Evolutionary conservation across 2,113 vertebrate species (phyloP), one percentile per base, ranked within the genome.

Genomic region (Mus pahari): DNA sequence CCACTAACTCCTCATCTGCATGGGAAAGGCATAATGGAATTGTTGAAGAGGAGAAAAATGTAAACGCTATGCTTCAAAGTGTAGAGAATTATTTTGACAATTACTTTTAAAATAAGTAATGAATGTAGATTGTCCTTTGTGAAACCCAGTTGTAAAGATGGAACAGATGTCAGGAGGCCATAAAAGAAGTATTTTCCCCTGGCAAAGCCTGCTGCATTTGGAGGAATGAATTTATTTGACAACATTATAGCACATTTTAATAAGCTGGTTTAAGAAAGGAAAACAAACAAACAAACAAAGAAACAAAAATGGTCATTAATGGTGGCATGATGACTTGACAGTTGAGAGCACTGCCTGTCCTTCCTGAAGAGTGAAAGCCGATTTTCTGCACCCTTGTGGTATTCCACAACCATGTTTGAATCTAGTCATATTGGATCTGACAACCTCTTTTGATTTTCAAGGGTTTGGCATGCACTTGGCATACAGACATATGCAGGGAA

Each of bases 171-270:
- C 71, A 71, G 64, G 8, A 90, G 22, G 16, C 64, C 58, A 7
- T 89, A 92, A 73, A 92, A 78, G 26, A 92, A 91, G 13, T 60
- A 36, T 94, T 88, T 88, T 84, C 74, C 45, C 24, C 53, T 53
- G n/a, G 13, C 45, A 66, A 84, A 81, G 45, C 17, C 55, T 14
- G 8, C 58, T 66, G 7, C 53, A 2, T 64, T 74, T 33, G 10
- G 55, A 89, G 42, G 55, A 88, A 93, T 58, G 7, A 20, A 71
- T 88, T 94, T 92, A 84, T 48, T 62, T 88, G 39, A 83, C 53
- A 58, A 66, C 64, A 86, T 92, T 71, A 90, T 22, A 83, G 6
- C 17, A 75, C 10, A 13, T n/a, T 55, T n/a, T 83, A 60, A 81
- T 78, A 78, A 91, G 33, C 5, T 60, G 19, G 1, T 3, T 3